A percentile compares a stretch with the other conserved stretches of the same genome.
Evolutionary conservation across 2,113 vertebrate species (phyloP).

Genomic region (Lycocorax pyrrhopterus): DNA sequence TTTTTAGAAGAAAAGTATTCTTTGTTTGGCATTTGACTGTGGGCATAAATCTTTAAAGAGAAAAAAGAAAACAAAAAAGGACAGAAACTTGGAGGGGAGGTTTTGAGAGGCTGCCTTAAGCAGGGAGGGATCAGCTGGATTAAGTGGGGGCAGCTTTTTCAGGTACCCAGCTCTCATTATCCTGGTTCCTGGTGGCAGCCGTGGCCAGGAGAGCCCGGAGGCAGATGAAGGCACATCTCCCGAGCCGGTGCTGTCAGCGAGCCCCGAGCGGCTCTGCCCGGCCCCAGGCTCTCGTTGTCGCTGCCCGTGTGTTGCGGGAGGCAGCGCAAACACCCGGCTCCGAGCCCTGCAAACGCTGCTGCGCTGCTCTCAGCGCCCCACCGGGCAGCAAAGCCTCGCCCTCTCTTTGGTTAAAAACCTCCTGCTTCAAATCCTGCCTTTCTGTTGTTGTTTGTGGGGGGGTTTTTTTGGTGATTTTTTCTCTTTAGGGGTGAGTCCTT

Average conservation of each 20-base stretch:
- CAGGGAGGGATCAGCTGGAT: not conserved
- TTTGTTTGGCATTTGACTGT: not conserved
- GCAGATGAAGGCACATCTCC: not conserved
- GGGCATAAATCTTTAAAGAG: not conserved
- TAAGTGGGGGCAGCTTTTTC: not conserved
- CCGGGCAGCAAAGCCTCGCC: not conserved
- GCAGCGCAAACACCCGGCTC: not conserved
- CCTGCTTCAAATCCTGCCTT: not conserved
- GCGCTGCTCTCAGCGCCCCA: not conserved
- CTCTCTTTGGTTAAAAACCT: not conserved
- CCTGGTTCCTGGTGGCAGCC: rapidly evolving
- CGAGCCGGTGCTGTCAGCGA: not conserved
- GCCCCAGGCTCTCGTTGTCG: not conserved
- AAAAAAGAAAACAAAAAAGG: not conserved
- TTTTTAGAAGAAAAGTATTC: not conserved
- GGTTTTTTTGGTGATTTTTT: not conserved
- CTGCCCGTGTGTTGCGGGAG: not conserved
- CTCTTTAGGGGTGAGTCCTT: not conserved
- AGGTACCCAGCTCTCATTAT: rapidly evolving
- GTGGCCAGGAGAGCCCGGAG: not conserved
- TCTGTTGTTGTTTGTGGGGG: not conserved
- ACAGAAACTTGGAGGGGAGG: not conserved
- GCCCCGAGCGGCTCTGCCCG: not conserved
- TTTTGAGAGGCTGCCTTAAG: not conserved
- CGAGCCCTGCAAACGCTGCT: not conserved